Percentiles rank a stretch among this genome's conserved stretches.
phyloP scores from a whole-genome alignment of 2,888 invertebrate species.

The Chrysolina americana region DNA sequence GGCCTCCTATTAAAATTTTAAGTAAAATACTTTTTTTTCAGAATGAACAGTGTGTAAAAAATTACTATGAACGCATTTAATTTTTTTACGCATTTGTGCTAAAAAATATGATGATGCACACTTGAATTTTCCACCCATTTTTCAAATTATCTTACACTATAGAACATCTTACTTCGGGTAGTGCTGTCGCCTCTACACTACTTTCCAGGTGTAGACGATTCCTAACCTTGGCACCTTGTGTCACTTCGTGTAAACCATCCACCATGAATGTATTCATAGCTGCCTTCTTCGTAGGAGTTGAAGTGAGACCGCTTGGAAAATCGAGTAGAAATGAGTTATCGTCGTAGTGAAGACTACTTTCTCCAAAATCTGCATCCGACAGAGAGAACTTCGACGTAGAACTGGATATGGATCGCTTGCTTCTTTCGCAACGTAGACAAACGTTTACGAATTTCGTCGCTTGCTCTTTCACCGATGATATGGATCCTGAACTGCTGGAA shows the following conservation, averaged over 20 bases:
- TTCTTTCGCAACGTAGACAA: slow-evolving; percentile 21
- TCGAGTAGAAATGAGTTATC: slow-evolving; percentile 8
- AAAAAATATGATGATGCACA: no score
- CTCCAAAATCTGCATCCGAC: not conserved
- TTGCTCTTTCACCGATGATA: slow-evolving; percentile 34
- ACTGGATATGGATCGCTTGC: not conserved
- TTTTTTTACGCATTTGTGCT: no score
- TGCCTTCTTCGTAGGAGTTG: slow-evolving; percentile 5
- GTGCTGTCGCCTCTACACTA: no score
- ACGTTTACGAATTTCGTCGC: slow-evolving; percentile 32
- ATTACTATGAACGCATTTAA: no score
- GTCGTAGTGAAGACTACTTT: not conserved
- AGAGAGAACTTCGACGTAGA: not conserved
- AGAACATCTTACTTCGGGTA: no score
- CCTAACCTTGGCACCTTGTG: not conserved
- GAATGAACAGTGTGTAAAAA: no score
- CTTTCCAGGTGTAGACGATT: no score
- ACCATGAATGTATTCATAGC: not conserved
- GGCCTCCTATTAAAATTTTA: no score
- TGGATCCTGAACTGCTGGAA: slow-evolving; percentile 31
- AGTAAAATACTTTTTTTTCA: no score
- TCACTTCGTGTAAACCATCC: not conserved
- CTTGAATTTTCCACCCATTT: no score
- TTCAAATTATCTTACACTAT: no score
- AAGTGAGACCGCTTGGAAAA: slow-evolving; percentile 1